These are phyloP conservation scores for Scaptomyza polygonia DNA, from an alignment of 2,888 invertebrate species.

Conservation along the genomic window DNA sequence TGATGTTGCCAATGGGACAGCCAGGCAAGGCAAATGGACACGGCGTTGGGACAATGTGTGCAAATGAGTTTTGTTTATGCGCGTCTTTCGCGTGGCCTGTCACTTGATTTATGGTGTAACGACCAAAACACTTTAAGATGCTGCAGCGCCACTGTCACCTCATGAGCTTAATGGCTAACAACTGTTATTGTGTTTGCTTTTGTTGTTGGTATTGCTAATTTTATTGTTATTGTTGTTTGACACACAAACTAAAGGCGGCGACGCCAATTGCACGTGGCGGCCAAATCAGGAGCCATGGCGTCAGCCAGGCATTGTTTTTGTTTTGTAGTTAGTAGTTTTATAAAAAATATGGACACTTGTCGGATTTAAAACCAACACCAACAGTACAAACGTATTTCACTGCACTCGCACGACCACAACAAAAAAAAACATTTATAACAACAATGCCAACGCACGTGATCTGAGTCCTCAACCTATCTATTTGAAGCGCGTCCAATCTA, in stretches of 20 bases:
- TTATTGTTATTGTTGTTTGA: slow-evolving; percentile 19
- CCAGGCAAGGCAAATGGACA: slow-evolving; percentile 43
- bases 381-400: slow-evolving; percentile 10
- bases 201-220: slow-evolving; percentile 9
- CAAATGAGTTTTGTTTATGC: slow-evolving; percentile 67
- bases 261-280: slow-evolving; percentile 75
- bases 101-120: slow-evolving; percentile 66
- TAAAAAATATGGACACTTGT: slow-evolving; percentile 24
- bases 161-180: slow-evolving; percentile 50
- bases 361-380: slow-evolving; percentile 14
- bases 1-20: slow-evolving; percentile 31
- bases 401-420: slow-evolving; percentile 32
- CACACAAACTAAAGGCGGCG: slow-evolving; percentile 55
- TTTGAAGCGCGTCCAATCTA: slow-evolving; percentile 21
- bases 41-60: slow-evolving; percentile 57
- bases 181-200: slow-evolving; percentile 24
- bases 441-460: slow-evolving; percentile 46
- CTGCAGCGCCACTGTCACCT: slow-evolving; percentile 60
- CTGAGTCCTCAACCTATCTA: slow-evolving; percentile 23
- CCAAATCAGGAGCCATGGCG: slow-evolving; percentile 49
- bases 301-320: slow-evolving; percentile 51
- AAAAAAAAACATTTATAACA: slow-evolving; percentile 32
- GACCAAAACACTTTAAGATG: slow-evolving; percentile 68
- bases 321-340: slow-evolving; percentile 19
- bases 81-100: slow-evolving; percentile 51